Evolutionary conservation across 1,140 invertebrate genomes (phyloP), one percentile per base, ranked within the genome.

Genomic region (Drosophila insularis): DNA sequence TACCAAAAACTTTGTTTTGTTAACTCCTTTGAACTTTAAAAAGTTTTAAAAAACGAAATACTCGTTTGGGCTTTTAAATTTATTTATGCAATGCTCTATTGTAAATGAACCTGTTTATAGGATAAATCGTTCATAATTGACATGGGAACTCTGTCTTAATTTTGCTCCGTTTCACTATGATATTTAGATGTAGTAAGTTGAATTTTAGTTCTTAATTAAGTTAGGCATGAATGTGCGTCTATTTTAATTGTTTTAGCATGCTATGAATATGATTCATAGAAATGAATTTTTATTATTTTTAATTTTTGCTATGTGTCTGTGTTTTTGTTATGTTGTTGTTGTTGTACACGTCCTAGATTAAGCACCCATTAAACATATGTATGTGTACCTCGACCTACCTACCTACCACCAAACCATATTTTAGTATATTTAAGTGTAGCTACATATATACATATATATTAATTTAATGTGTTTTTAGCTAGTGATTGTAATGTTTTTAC

Each of bases 81-180:
- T n/a, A n/a, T n/a, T n/a, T n/a, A n/a, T n/a, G n/a, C n/a, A n/a
- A n/a, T n/a, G n/a, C n/a, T n/a, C n/a, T n/a, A n/a, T n/a, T n/a
- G n/a, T n/a, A n/a, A n/a, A n/a, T n/a, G n/a, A n/a, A n/a, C n/a
- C 21, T 21, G 21, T 1, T 21, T 43, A 13, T 19, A 46, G 14
- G 8, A 4, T n/a, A 31, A 27, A 43, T 60, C 14, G 6, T 7
- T 10, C 3, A 27, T 6, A 10, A 19, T 64, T 77, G 63, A 71
- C 68, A 79, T 79, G 82, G 75, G 79, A 63, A 40, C 35, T 50
- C 35, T 86, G 81, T 87, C 50, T 85, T 85, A 85, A 85, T 85
- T 85, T 87, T 85, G 81, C 70, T 68, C 17, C 72, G 74, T 71
- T 75, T 64, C 19, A 8, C 8, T 31, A 39, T 62, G 66, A 46